Conservation (phyloP, 2,888 invertebrate species). For the Calephelis perditalis region DNA sequence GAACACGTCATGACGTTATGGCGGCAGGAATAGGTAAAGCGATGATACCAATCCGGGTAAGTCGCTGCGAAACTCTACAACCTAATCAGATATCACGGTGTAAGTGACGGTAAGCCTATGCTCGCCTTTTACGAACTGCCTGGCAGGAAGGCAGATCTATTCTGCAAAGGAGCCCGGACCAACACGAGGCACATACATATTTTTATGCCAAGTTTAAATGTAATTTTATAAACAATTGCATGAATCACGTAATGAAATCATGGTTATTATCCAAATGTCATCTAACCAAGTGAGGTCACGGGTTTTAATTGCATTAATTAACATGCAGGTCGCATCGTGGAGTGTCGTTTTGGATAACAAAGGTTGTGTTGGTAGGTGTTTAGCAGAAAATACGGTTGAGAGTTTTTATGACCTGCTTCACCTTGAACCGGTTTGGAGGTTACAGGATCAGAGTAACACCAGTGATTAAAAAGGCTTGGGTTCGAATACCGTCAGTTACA, state of each 20-base stretch:
- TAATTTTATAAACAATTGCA: not conserved
- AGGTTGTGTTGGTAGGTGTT: not conserved
- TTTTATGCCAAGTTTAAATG: too few relatives aligned
- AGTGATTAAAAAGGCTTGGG: not conserved
- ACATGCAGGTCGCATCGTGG: constrained; percentile 5
- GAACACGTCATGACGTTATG: too few relatives aligned
- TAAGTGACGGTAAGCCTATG: too few relatives aligned
- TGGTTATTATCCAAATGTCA: constrained; percentile 7
- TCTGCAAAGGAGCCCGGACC: too few relatives aligned
- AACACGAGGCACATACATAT: too few relatives aligned
- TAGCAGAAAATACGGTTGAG: not conserved
- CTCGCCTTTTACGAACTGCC: too few relatives aligned
- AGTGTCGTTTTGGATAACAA: constrained; percentile 4
- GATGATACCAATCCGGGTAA: too few relatives aligned
- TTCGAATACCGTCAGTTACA: too few relatives aligned
- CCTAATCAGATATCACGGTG: too few relatives aligned
- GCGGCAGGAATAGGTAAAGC: too few relatives aligned
- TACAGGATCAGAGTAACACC: not conserved
- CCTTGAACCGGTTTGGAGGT: not conserved
- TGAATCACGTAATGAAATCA: constrained; percentile 5
- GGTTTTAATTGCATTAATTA: constrained; percentile 6
- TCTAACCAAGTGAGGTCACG: constrained; percentile 10
- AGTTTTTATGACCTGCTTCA: not conserved
- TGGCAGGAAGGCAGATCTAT: too few relatives aligned
- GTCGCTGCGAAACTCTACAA: too few relatives aligned